Percentiles rank a stretch among this genome's conserved stretches.
Evolutionary conservation across 2,888 invertebrate genomes (phyloP).

Genomic region (Oscheius sp.): DNA sequence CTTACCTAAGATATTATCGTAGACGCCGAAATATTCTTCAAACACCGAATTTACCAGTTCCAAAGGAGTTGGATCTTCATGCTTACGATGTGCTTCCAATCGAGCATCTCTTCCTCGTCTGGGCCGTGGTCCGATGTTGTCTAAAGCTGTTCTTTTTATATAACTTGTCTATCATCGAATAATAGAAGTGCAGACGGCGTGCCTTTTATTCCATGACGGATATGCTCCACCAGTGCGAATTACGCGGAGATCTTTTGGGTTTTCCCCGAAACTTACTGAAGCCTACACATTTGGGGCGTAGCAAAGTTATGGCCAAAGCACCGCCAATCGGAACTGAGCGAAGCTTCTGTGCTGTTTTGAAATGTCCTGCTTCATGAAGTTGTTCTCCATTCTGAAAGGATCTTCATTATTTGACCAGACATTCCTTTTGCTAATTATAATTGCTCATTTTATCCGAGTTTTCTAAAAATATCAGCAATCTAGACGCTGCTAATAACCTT

Average conservation of each 20-base stretch:
- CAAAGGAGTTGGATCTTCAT: not conserved
- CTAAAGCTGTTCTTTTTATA: not conserved
- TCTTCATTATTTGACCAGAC: too few relatives aligned
- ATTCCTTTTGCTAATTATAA: not conserved
- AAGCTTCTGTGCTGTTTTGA: conserved; percentile 12
- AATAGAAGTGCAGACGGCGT: not conserved
- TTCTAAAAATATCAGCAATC: not conserved
- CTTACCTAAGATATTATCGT: conserved; percentile 15
- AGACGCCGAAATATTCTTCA: conserved; percentile 17
- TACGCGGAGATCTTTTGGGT: not conserved
- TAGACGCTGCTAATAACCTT: not conserved
- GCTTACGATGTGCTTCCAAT: not conserved
- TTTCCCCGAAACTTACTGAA: conserved; percentile 16
- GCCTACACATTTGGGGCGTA: conserved; percentile 9
- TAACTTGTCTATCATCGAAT: not conserved
- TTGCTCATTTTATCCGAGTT: not conserved
- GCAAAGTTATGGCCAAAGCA: conserved; percentile 11
- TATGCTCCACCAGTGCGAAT: not conserved
- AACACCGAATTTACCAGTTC: conserved; percentile 1
- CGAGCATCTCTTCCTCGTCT: not conserved
- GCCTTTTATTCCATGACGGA: not conserved
- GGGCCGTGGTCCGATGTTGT: conserved; percentile 1
- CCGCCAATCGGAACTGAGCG: not conserved
- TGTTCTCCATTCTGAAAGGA: conserved; percentile 19
- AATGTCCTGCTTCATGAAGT: not conserved